phyloP scores from a whole-genome alignment of 2,888 invertebrate species.

The Dione juno region DNA sequence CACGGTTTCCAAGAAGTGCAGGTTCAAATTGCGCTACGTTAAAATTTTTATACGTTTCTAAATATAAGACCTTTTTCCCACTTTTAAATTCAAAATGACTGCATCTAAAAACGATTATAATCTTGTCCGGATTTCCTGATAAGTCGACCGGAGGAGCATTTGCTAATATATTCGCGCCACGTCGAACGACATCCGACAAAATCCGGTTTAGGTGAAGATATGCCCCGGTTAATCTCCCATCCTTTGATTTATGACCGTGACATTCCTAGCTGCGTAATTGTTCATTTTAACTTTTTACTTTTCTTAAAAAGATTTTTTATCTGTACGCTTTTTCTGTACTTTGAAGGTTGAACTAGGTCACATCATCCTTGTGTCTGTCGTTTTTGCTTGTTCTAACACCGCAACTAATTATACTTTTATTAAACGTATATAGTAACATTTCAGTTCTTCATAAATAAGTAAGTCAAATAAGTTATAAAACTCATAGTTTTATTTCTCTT shows the following conservation, averaged over 20 bases:
- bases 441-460: no score
- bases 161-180: conserved; percentile 76
- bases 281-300: conserved; percentile 47
- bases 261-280: conserved; percentile 57
- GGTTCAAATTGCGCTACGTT: no score
- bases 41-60: no score
- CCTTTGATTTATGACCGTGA: conserved; percentile 72
- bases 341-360: background rate
- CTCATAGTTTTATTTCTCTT: no score
- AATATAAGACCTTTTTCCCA: background rate
- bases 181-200: conserved; percentile 74
- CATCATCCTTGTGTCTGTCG: no score
- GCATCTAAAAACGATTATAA: conserved; percentile 54
- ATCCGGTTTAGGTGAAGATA: conserved; percentile 79
- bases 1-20: no score
- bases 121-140: conserved; percentile 65
- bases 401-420: no score
- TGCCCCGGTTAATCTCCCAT: conserved; percentile 73
- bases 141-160: conserved; percentile 56
- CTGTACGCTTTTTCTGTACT: background rate
- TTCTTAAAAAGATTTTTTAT: background rate
- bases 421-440: no score
- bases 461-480: no score
- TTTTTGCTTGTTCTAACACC: no score
- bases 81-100: conserved; percentile 9